Conservation (phyloP, 1,140 invertebrate species). For the Drosophila bifasciata region DNA sequence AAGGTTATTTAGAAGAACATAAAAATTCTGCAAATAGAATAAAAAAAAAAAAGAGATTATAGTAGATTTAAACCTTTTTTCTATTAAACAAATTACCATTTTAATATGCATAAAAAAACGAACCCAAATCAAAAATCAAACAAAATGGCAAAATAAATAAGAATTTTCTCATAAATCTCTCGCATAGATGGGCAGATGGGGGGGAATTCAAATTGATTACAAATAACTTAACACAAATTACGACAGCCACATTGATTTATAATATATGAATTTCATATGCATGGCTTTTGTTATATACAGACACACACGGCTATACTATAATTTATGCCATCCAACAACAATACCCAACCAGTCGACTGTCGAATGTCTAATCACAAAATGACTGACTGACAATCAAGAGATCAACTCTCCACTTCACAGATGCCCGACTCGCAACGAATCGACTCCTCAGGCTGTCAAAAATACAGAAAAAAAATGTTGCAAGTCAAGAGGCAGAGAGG, state of each 20-base stretch:
- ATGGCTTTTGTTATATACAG: conserved; percentile 31
- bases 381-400: conserved; percentile 61
- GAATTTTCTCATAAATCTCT: conserved; percentile 47
- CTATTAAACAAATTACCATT: no score
- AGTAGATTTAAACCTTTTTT: no score
- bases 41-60: neutral
- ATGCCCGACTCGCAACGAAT: conserved; percentile 11
- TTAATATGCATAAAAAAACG: no score
- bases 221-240: conserved; percentile 65
- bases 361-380: conserved; percentile 54
- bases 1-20: neutral
- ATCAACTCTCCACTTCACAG: conserved; percentile 28
- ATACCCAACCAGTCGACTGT: conserved; percentile 34
- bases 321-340: conserved; percentile 47
- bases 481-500: conserved; percentile 9
- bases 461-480: conserved; percentile 44
- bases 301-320: conserved; percentile 20
- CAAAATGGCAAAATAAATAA: conserved; percentile 12
- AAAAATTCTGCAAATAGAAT: neutral
- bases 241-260: conserved; percentile 62
- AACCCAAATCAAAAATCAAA: neutral
- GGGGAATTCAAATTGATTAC: conserved; percentile 54
- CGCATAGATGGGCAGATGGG: neutral
- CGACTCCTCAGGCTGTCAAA: conserved; percentile 46
- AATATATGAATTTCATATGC: conserved; percentile 49